Evolutionary conservation across 2,888 invertebrate species (phyloP).

Genomic region (Unio pictorum): DNA sequence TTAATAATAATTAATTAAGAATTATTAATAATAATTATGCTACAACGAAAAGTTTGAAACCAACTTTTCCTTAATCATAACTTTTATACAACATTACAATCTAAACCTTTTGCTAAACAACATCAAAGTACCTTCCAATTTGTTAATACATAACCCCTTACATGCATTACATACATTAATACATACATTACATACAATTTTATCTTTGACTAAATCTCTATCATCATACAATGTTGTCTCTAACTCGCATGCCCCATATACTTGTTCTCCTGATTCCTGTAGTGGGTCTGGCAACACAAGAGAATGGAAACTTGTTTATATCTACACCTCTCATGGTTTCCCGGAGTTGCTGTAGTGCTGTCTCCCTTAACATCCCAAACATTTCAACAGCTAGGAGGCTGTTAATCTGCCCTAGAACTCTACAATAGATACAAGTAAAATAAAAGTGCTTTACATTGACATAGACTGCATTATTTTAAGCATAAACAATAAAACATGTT

Average conservation of each 20-base stretch:
- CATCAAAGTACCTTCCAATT: no score
- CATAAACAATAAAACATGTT: not conserved
- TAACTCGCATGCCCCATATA: slow-evolving; percentile 85
- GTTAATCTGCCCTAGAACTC: slow-evolving; percentile 72
- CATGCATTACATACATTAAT: no score
- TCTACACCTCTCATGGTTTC: slow-evolving; percentile 77
- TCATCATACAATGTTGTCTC: slow-evolving; percentile 46
- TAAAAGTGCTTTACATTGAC: not conserved
- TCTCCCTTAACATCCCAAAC: slow-evolving; percentile 83
- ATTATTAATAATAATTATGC: no score
- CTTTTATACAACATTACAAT: no score
- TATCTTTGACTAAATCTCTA: not conserved
- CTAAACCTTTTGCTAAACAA: no score
- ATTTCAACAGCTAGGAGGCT: slow-evolving; percentile 84
- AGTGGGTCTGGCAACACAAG: slow-evolving; percentile 89
- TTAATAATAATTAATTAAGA: no score
- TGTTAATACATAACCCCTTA: no score
- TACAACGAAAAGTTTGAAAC: no score
- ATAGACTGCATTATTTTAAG: not conserved
- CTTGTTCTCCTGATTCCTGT: slow-evolving; percentile 89
- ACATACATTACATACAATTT: no score
- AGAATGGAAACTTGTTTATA: slow-evolving; percentile 82
- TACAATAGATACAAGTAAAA: slow-evolving; percentile 31
- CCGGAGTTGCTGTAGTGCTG: slow-evolving; percentile 75
- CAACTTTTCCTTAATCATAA: no score